Base-by-base conservation (phyloP, 2,797 vertebrate genomes). In the Pitangus sulphuratus region DNA sequence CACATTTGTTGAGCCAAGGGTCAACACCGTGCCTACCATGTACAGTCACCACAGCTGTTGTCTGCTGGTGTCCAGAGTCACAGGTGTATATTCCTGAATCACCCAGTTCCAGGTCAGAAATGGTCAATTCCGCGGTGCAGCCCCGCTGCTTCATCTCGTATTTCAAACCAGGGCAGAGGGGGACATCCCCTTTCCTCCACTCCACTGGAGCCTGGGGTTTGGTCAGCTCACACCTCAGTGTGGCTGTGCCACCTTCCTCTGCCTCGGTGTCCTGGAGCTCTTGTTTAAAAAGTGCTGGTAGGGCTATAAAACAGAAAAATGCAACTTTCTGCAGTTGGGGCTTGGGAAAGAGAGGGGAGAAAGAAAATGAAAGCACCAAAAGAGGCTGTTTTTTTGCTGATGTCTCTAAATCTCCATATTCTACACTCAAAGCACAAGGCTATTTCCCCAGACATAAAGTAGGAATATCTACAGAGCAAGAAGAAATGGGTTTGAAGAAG, bases 81-180 rank as follows among this genome's bases (percentile, higher is more conserved):
- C 99, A 99, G 25, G 97, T 98, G 93, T 99, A 99, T 84, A 93
- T 92, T 8, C 99, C 99, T 18, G 98, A 97, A 51, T 99, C 99
- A 4, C 98, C 98, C 79, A 90, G 83, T 51, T 99, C 98, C 42
- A 98, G 96, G n/a, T 98, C 92, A n/a, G 77, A 95, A 89, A 99
- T 98, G 66, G 98, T 72, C 90, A 99, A 62, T 15, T 97, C 97
- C 4, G 96, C 97, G 7, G 84, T 45, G 6, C 79, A 68, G 53
- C 98, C 98, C 22, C 97, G 97, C 95, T 98, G 98, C 54, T 86
- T 98, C 96, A 99, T 98, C 94, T 98, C 96, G 30, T 99, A 99
- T 94, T 99, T 99, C 93, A 98, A 95, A 86, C 99, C 99, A 44
- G 98, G 98, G 88, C 98, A 99, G 69, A 99, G 98, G 25, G 98